phyloP scores from a whole-genome alignment of 2,113 vertebrate genomes.

The Porphyrio hochstetteri region DNA sequence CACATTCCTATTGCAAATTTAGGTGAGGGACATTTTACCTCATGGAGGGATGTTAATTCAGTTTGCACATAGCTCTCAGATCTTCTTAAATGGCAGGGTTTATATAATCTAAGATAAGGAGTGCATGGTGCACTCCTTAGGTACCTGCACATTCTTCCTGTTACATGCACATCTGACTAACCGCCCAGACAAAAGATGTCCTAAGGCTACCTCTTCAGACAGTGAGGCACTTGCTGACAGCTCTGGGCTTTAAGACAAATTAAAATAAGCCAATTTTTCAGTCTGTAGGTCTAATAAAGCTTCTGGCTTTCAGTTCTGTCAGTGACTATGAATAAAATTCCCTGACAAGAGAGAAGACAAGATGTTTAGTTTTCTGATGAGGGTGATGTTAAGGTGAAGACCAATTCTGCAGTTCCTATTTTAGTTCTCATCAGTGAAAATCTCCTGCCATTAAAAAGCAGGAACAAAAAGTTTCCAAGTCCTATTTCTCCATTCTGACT shows the following conservation, averaged over 20 bases:
- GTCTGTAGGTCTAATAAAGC: conserved; percentile 38
- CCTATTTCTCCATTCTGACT: background rate
- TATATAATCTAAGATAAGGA: background rate
- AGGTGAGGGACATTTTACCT: conserved; percentile 33
- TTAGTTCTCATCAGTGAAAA: background rate
- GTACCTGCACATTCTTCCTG: background rate
- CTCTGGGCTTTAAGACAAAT: background rate
- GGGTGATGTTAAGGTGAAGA: conserved; percentile 37
- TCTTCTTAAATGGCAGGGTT: background rate
- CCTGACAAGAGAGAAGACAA: background rate
- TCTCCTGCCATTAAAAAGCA: background rate
- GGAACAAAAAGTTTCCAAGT: background rate
- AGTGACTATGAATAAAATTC: conserved; percentile 43
- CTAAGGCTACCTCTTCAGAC: conserved; percentile 48
- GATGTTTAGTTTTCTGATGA: conserved; percentile 31
- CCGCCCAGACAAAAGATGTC: conserved; percentile 35
- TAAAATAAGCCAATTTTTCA: conserved; percentile 38
- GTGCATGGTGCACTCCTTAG: background rate
- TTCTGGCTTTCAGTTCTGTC: conserved; percentile 28
- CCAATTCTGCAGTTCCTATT: background rate
- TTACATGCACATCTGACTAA: background rate
- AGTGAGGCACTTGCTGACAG: conserved; percentile 19
- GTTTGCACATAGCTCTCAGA: background rate
- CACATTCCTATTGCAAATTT: conserved; percentile 23
- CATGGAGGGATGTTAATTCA: conserved; percentile 13